Conservation (phyloP, 2,797 vertebrate species). For the Chrosomus eos region DNA sequence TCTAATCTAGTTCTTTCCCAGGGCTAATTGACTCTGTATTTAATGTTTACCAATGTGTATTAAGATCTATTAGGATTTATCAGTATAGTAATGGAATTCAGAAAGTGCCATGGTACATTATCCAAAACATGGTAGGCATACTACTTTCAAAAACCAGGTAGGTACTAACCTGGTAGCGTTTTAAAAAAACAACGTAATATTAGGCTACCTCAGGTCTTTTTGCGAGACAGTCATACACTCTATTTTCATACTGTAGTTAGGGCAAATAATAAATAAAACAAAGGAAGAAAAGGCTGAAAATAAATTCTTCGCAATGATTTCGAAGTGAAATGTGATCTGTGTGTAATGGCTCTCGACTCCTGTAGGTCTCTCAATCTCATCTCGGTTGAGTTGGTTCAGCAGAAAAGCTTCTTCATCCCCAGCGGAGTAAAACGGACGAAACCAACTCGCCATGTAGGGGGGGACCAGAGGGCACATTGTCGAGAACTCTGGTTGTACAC, state of each 20-base stretch:
- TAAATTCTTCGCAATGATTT: neutral
- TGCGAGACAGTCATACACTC: neutral
- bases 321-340: neutral
- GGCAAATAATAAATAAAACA: neutral
- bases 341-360: neutral
- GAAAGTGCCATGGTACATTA: neutral
- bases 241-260: neutral
- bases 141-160: no score
- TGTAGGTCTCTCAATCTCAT: neutral
- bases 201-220: neutral
- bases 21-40: neutral
- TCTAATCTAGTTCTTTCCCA: neutral
- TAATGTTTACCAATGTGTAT: neutral
- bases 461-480: rapidly evolving
- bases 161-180: no score
- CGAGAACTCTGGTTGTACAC: neutral
- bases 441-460: neutral
- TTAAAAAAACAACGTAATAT: no score
- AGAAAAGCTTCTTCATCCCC: conserved; percentile 27
- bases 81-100: neutral
- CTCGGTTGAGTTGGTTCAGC: neutral
- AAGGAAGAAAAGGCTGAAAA: neutral
- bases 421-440: conserved; percentile 14
- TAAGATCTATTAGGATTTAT: neutral
- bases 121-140: neutral